A percentile compares a stretch with the other conserved stretches of the same genome.
Evolutionary conservation across 2,113 vertebrate species (phyloP).

Genomic region (Uria aalge): DNA sequence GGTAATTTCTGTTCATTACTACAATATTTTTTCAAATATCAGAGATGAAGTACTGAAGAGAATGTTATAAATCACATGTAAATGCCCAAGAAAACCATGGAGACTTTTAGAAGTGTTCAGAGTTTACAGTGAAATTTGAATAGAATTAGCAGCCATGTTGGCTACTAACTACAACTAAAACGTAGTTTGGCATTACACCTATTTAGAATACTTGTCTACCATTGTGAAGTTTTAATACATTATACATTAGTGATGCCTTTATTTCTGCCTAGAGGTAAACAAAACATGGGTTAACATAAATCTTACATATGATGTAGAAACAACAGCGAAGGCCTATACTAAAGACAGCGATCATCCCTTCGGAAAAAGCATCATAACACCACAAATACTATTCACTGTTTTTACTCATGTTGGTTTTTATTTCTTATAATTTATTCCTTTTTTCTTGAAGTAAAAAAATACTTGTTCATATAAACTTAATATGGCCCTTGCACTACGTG

Average conservation of each 20-base stretch:
- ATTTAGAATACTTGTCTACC: background rate
- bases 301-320: background rate
- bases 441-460: background rate
- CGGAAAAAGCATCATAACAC: background rate
- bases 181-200: background rate
- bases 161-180: background rate
- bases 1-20: background rate
- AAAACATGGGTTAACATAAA: background rate
- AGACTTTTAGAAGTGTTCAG: background rate
- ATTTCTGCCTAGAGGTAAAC: background rate
- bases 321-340: background rate
- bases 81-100: background rate
- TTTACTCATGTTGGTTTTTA: background rate
- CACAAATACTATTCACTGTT: background rate
- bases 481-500: rapidly evolving
- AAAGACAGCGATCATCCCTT: background rate
- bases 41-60: background rate
- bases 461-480: background rate
- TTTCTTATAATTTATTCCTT: background rate
- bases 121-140: background rate
- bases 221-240: background rate
- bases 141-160: background rate
- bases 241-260: background rate
- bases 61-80: background rate
- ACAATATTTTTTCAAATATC: background rate